Base-by-base conservation (phyloP, 2,113 vertebrate species). In the Pipra filicauda region DNA sequence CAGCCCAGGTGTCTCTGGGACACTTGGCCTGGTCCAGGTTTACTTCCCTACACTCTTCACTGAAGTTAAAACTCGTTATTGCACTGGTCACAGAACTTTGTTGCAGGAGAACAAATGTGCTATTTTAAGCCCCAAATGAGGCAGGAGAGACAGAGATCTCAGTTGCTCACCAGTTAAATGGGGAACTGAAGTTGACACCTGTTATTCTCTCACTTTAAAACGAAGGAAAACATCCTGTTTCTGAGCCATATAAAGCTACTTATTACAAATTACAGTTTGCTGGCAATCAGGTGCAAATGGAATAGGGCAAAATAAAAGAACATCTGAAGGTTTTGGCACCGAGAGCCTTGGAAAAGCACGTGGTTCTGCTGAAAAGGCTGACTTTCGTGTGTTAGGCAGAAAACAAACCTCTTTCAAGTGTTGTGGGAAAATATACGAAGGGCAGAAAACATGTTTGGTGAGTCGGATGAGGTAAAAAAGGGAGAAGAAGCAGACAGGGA, bases 321-420 rank as follows among this genome's bases (percentile, higher is more conserved):
- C 24, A 15, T 81, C 11, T 23, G 30, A 55, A 70, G 14, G 37
- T 83, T 79, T 74, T 57, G 33, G 44, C 65, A 69, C 13, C 21
- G 22, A 54, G 19, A 58, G 55, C 37, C 33, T 83, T 54, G 44
- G n/a, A 41, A 46, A 81, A n/a, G n/a, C 35, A 62, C 33, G 11
- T 0, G 10, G 31, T 28, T 88, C 35, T 91, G 30, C 31, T 55
- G 23, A 39, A 71, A 85, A 74, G 3, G 31, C 12, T 18, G 26
- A 83, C 75, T 75, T 87, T 35, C 16, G 15, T 5, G 19, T 12
- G 43, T 11, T 27, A 51, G 35, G 44, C 15, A 86, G 89, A 55
- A 64, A 61, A 91, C 98, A 77, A 94, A 98, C 98, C 98, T 98
- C 98, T 89, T 97, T 98, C 91, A 98, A 88, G 95, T 98, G 98